Evolutionary conservation across 2,888 invertebrate genomes (phyloP).

Genomic region (Lycaena phlaeas): DNA sequence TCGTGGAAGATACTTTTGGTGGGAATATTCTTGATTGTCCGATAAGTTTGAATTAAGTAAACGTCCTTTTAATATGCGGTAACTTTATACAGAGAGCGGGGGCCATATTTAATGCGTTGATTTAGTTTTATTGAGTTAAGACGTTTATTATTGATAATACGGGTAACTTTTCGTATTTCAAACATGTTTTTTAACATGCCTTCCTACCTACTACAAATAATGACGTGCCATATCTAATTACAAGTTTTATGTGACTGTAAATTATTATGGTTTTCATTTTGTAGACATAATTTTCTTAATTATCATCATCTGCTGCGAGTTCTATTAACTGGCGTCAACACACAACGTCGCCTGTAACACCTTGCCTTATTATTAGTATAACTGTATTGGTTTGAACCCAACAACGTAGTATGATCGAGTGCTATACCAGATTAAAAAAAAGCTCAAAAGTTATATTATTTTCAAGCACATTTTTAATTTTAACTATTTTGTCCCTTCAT

Average conservation of each 20-base stretch:
- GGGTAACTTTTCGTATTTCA: neutral
- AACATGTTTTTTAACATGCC: neutral
- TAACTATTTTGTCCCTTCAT: too few species aligned
- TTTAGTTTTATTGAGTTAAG: conserved; percentile 12
- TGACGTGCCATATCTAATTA: neutral
- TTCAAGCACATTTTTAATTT: too few species aligned
- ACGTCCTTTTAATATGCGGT: conserved; percentile 22
- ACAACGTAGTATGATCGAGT: too few species aligned
- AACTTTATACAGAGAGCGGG: conserved; percentile 12
- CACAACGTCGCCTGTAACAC: too few species aligned
- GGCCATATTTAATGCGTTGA: conserved; percentile 13
- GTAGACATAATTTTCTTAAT: too few species aligned
- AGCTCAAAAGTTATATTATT: too few species aligned
- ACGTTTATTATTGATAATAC: conserved; percentile 3
- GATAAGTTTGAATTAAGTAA: conserved; percentile 27
- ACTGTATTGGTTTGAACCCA: too few species aligned
- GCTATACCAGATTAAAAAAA: too few species aligned
- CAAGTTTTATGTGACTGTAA: neutral
- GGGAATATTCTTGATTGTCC: conserved; percentile 28
- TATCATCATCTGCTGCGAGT: too few species aligned
- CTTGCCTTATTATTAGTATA: too few species aligned
- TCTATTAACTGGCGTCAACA: too few species aligned
- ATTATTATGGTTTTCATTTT: too few species aligned
- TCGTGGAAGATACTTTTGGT: conserved; percentile 26
- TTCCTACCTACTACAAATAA: neutral